Evolutionary conservation across 1,140 invertebrate species (phyloP).

Genomic region (Eulimnadia texana): DNA sequence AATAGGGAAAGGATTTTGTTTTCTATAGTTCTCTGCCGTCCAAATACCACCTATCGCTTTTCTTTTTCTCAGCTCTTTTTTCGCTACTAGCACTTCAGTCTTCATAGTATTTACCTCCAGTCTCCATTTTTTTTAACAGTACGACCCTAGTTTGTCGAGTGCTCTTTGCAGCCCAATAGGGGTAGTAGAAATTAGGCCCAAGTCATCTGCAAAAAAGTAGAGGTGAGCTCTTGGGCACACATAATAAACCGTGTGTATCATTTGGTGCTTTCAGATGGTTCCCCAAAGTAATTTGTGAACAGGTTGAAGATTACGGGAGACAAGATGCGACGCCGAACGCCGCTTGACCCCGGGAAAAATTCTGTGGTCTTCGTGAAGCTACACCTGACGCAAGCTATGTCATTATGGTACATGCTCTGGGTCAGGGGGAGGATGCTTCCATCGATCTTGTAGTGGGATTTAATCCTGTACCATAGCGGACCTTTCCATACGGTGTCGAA

Average conservation of each 20-base stretch:
- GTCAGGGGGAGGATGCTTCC: not conserved
- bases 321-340: not conserved
- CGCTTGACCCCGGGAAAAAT: not conserved
- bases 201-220: not conserved
- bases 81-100: not conserved
- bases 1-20: too few relatives aligned
- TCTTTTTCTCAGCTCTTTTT: not conserved
- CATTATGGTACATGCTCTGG: not conserved
- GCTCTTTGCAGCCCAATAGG: not conserved
- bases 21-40: too few relatives aligned
- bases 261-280: not conserved
- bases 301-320: not conserved
- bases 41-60: too few relatives aligned
- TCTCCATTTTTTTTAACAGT: not conserved
- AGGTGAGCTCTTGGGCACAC: not conserved
- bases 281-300: not conserved
- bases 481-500: not conserved
- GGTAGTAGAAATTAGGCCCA: not conserved
- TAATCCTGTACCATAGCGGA: not conserved
- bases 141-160: not conserved
- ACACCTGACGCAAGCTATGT: not conserved
- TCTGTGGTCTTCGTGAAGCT: not conserved
- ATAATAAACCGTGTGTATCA: not conserved
- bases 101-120: not conserved
- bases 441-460: not conserved